phyloP scores from a whole-genome alignment of 2,113 vertebrate species.

The Pitta sordida region DNA sequence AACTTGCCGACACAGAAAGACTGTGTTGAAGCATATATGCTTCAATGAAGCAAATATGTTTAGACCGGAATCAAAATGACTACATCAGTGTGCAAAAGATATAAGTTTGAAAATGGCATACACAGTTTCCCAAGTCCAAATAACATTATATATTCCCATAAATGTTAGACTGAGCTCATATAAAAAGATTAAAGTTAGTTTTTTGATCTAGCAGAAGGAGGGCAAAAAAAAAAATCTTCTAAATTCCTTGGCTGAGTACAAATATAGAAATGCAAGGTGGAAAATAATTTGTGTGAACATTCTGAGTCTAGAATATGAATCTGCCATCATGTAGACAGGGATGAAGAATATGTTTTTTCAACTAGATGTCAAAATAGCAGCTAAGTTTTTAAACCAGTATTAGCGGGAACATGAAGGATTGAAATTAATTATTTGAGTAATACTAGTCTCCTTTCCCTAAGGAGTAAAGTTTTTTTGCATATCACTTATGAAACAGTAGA shows the following conservation, averaged over 20 bases:
- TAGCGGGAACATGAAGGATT: background rate
- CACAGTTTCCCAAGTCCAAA: background rate
- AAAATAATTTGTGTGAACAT: background rate
- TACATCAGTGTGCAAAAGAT: background rate
- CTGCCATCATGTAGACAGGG: background rate
- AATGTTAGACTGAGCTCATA: background rate
- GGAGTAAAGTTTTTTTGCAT: background rate
- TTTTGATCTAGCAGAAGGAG: background rate
- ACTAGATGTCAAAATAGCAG: background rate
- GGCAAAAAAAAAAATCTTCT: background rate
- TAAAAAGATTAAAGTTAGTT: background rate
- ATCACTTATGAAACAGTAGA: constrained; percentile 1
- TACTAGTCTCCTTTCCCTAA: background rate
- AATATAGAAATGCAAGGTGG: background rate
- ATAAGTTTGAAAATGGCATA: background rate
- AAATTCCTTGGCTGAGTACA: background rate
- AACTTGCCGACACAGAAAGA: background rate
- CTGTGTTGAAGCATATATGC: background rate
- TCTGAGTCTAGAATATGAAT: background rate
- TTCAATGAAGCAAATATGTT: background rate
- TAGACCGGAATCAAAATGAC: background rate
- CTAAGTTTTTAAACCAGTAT: background rate
- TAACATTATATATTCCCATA: background rate
- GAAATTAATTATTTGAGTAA: constrained; percentile 28
- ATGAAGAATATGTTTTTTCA: background rate